These are phyloP conservation scores for Ceratina calcarata DNA, from an alignment of 1,140 invertebrate genomes.

Conservation along the genomic window DNA sequence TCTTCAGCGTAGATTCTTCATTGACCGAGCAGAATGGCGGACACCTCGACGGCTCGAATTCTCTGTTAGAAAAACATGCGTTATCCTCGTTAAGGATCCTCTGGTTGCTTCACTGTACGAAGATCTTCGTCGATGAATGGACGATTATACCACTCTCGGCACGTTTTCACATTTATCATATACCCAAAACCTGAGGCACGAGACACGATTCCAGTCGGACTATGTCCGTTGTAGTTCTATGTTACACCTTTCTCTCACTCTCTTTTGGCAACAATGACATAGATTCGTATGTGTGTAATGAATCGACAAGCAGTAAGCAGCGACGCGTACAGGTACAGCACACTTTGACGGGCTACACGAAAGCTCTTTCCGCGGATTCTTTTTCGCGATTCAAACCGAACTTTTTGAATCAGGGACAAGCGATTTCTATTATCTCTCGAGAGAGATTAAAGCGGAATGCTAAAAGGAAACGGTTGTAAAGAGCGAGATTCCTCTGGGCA, in stretches of 20 bases:
- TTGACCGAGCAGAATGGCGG: background rate
- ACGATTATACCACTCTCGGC: constrained; percentile 29
- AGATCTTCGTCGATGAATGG: constrained; percentile 27
- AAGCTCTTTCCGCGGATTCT: constrained; percentile 34
- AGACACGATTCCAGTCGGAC: constrained; percentile 8
- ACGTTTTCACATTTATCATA: constrained; percentile 29
- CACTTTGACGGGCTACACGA: background rate
- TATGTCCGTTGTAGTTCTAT: background rate
- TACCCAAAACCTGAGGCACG: constrained; percentile 36
- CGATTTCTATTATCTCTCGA: background rate
- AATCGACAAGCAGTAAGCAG: constrained; percentile 56
- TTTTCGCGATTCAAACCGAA: background rate
- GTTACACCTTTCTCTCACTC: background rate
- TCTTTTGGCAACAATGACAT: constrained; percentile 17
- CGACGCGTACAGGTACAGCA: constrained; percentile 31
- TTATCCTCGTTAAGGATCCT: constrained; percentile 42
- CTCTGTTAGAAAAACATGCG: constrained; percentile 59
- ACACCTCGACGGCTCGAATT: constrained; percentile 23
- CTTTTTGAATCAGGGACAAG: background rate
- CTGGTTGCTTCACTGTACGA: constrained; percentile 8
- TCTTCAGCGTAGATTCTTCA: constrained; percentile 14
- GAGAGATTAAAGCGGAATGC: background rate
- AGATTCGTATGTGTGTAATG: background rate
- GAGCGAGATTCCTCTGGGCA: too few species aligned
- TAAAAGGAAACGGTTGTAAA: too few species aligned